Conservation (phyloP, 1,140 invertebrate species). For the Bilobella aurantiaca region DNA sequence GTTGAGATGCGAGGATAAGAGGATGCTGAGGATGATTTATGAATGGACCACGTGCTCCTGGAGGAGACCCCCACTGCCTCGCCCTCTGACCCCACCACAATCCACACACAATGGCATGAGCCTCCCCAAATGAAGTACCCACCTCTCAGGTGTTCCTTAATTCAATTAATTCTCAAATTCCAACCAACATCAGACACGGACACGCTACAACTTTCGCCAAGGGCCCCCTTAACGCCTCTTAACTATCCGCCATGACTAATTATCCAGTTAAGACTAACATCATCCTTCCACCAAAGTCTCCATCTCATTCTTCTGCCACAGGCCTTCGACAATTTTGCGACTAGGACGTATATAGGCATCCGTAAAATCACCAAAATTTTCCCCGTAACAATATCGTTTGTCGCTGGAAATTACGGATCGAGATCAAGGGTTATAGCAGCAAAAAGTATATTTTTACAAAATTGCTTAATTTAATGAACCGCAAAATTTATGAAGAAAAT, state of each 20-base stretch:
- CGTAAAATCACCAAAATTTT: no score
- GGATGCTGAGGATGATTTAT: neutral
- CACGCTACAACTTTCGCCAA: neutral
- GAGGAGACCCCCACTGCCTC: neutral
- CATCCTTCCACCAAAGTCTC: neutral
- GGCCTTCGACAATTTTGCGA: neutral
- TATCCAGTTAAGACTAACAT: no score
- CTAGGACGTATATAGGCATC: no score
- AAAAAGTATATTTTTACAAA: no score
- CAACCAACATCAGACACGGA: neutral
- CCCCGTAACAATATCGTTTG: no score
- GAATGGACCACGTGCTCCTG: conserved; percentile 6
- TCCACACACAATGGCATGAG: neutral
- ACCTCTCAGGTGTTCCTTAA: conserved; percentile 2
- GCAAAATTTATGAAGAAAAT: no score
- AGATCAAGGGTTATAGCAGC: no score
- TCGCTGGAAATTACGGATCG: no score
- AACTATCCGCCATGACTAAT: neutral
- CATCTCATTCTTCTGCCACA: neutral
- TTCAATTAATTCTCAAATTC: conserved; percentile 9
- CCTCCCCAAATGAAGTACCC: neutral
- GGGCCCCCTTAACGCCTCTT: neutral
- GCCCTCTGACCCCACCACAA: neutral
- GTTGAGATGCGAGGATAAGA: neutral
- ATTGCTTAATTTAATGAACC: no score